Percentiles rank a stretch among this genome's conserved stretches.
phyloP scores from a whole-genome alignment of 2,797 vertebrate genomes.

The Aulostomus chinensis region DNA sequence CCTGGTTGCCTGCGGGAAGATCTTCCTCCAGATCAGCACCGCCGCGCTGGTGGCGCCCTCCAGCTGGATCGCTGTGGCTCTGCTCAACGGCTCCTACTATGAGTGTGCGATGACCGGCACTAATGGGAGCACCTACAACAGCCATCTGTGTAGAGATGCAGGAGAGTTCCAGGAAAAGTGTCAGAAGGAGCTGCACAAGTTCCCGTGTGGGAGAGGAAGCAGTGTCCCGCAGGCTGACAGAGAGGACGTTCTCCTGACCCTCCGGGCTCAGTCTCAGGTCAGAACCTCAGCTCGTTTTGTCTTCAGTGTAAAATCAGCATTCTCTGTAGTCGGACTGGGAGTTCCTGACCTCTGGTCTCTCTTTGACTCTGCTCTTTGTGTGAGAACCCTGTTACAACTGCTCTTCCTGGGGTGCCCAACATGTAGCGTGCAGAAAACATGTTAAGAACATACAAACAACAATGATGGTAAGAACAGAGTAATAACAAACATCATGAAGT shows the following conservation, averaged over 20 bases:
- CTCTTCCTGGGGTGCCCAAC: too few relatives aligned
- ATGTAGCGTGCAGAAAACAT: too few relatives aligned
- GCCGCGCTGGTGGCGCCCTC: constrained; percentile 71
- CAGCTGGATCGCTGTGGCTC: constrained; percentile 81
- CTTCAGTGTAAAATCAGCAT: too few relatives aligned
- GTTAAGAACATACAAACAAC: too few relatives aligned
- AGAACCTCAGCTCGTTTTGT: too few relatives aligned
- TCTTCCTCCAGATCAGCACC: constrained; percentile 35
- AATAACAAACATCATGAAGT: too few relatives aligned
- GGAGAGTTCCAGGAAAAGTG: accelerated
- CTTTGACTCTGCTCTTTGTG: too few relatives aligned
- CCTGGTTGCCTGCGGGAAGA: neutral
- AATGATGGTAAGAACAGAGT: too few relatives aligned
- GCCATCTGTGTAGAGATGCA: constrained; percentile 28
- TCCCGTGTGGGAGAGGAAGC: constrained; percentile 61
- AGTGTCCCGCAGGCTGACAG: accelerated
- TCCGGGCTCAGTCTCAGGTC: constrained; percentile 73
- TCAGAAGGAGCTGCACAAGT: constrained; percentile 11
- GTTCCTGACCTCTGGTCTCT: too few relatives aligned
- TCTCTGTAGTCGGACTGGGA: too few relatives aligned
- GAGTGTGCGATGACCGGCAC: constrained; percentile 74
- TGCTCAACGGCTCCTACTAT: constrained; percentile 79
- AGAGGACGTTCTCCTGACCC: constrained; percentile 5
- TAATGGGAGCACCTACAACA: constrained; percentile 8
- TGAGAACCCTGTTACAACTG: too few relatives aligned